A percentile compares a stretch with the other conserved stretches of the same genome.
Conservation (phyloP, 2,888 invertebrate species). For the Rhynchonema sp. region DNA sequence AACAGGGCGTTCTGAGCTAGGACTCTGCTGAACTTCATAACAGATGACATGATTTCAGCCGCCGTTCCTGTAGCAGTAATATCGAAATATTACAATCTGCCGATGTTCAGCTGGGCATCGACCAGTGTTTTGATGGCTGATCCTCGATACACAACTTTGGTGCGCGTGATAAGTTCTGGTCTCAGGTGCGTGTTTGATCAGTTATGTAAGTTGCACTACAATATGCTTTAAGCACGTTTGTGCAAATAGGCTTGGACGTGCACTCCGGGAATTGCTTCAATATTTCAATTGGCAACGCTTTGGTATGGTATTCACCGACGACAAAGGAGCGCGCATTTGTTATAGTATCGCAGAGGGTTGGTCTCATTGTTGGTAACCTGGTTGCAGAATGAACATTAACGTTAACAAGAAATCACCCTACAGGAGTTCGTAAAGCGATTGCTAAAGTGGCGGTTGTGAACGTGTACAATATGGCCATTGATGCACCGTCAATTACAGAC, state of each 20-base stretch:
- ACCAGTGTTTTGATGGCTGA: constrained; percentile 1
- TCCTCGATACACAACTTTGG: constrained; percentile 1
- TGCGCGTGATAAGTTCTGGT: constrained; percentile 3
- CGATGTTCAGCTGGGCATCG: constrained; percentile 6
- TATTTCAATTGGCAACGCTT: constrained; percentile 5
- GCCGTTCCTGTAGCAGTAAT: constrained; percentile 1
- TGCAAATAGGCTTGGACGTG: constrained; percentile 5
- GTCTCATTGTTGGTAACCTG: too few relatives aligned
- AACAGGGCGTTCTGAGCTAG: too few relatives aligned
- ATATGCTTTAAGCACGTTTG: too few relatives aligned
- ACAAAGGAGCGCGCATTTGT: background rate
- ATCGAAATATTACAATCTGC: constrained; percentile 5
- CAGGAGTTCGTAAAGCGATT: constrained; percentile 1
- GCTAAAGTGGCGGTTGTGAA: background rate
- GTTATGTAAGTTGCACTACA: too few relatives aligned
- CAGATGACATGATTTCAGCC: too few relatives aligned
- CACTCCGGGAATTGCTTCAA: constrained; percentile 1
- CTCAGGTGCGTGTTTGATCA: too few relatives aligned
- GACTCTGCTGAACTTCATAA: too few relatives aligned
- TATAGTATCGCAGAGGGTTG: constrained; percentile 6
- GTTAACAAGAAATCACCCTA: too few relatives aligned
- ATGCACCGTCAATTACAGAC: background rate
- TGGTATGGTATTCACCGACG: constrained; percentile 2
- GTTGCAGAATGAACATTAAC: too few relatives aligned
- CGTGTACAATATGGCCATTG: constrained; percentile 5